These are phyloP conservation scores for Platichthys flesus DNA, from an alignment of 2,113 vertebrate genomes.

Conservation along the genomic window DNA sequence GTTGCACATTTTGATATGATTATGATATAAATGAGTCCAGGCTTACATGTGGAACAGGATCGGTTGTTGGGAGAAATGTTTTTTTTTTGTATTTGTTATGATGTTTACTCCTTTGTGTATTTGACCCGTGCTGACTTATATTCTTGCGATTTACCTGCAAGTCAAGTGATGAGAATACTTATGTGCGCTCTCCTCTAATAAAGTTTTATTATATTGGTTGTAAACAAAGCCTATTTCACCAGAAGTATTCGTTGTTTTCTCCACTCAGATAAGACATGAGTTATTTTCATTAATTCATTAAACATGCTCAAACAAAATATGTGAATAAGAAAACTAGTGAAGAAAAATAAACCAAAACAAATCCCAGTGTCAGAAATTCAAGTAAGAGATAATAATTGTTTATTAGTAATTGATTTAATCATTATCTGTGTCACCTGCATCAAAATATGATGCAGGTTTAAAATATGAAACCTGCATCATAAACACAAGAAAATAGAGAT, in stretches of 20 bases:
- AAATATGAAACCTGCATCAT: too few relatives aligned
- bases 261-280: neutral
- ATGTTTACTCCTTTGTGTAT: conserved; percentile 56
- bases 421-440: too few relatives aligned
- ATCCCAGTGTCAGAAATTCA: too few relatives aligned
- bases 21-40: conserved; percentile 49
- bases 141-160: conserved; percentile 35
- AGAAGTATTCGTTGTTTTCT: neutral
- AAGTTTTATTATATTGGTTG: conserved; percentile 59
- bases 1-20: conserved; percentile 42
- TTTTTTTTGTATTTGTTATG: conserved; percentile 55
- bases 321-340: too few relatives aligned
- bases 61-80: conserved; percentile 27
- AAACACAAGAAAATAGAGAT: too few relatives aligned
- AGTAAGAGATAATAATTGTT: too few relatives aligned
- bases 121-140: conserved; percentile 42
- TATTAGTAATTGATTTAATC: too few relatives aligned
- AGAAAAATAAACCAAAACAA: too few relatives aligned
- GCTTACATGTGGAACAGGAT: conserved; percentile 19
- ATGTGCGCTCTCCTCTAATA: conserved; percentile 64
- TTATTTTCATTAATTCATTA: too few relatives aligned
- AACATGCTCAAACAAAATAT: too few relatives aligned
- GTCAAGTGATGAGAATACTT: conserved; percentile 27
- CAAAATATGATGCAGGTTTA: too few relatives aligned
- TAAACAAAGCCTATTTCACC: neutral